These are phyloP conservation scores for Branchinecta lynchi DNA, from an alignment of 1,140 invertebrate genomes.

Conservation along the genomic window DNA sequence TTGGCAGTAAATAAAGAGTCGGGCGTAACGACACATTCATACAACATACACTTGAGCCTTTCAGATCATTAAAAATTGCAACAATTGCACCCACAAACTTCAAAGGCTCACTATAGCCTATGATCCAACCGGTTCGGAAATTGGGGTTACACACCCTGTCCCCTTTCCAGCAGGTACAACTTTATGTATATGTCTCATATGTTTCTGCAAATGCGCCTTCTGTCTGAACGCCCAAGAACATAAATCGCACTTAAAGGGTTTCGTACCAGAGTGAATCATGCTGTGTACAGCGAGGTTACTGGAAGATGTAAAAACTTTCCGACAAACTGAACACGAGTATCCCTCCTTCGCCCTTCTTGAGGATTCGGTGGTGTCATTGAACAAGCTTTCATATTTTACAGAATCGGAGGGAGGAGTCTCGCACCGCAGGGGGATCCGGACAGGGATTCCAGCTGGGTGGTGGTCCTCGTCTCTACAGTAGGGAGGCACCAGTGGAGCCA, in stretches of 20 bases:
- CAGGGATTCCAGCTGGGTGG: not conserved
- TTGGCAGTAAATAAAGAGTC: no score
- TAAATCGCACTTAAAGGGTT: constrained; percentile 46
- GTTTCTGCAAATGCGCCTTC: constrained; percentile 37
- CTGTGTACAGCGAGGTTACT: constrained; percentile 20
- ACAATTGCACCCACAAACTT: no score
- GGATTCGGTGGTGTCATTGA: not conserved
- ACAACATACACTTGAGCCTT: no score
- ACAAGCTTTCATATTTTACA: not conserved
- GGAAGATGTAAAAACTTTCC: constrained; percentile 20
- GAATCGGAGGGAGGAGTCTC: not conserved
- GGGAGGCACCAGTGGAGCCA: not conserved
- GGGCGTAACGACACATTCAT: no score
- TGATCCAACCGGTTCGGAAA: no score
- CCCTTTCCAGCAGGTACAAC: not conserved
- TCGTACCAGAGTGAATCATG: constrained; percentile 22
- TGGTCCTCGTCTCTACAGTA: not conserved
- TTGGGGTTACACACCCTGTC: no score
- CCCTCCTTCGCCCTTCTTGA: constrained; percentile 15
- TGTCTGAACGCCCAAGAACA: constrained; percentile 62
- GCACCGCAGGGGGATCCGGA: not conserved
- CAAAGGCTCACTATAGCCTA: no score
- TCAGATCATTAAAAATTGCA: no score
- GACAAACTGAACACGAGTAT: constrained; percentile 19
- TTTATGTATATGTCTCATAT: constrained; percentile 22